These are phyloP conservation scores for Phrynocephalus forsythii DNA, from an alignment of 2,797 vertebrate species.

Conservation along the genomic window DNA sequence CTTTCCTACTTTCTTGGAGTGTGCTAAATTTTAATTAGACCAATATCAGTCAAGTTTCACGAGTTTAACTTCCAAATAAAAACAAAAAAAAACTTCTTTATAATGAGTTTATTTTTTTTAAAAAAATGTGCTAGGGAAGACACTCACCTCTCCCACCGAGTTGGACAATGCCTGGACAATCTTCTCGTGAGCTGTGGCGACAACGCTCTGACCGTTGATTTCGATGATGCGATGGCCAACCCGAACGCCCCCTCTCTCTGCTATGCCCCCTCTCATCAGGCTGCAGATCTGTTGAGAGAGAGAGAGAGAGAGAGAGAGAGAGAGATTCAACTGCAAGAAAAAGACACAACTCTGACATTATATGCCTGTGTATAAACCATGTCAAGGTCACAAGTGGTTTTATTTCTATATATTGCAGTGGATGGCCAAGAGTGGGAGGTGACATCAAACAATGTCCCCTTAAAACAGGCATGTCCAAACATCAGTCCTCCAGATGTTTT, in stretches of 20 bases:
- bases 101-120: background rate
- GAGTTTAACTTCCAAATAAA: too few species aligned
- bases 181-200: conserved; percentile 98
- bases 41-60: too few species aligned
- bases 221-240: conserved; percentile 98
- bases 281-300: conserved; percentile 90
- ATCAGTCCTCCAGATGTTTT: too few species aligned
- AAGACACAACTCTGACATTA: background rate
- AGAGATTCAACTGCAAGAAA: background rate
- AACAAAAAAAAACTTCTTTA: background rate
- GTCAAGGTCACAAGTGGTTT: background rate
- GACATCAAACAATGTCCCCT: too few species aligned
- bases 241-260: conserved; percentile 93
- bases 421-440: too few species aligned
- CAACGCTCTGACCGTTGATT: conserved; percentile 97
- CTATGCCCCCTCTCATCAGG: conserved; percentile 97
- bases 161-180: conserved; percentile 98
- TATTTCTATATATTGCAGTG: too few species aligned
- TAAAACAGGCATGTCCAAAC: too few species aligned
- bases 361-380: background rate
- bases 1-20: too few species aligned
- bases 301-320: conserved; percentile 15
- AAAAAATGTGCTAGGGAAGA: background rate
- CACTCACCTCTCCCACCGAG: conserved; percentile 96
- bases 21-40: too few species aligned